A percentile compares a stretch with the other conserved stretches of the same genome.
phyloP scores from a whole-genome alignment of 2,113 vertebrate species.

The Tursiops truncatus region DNA sequence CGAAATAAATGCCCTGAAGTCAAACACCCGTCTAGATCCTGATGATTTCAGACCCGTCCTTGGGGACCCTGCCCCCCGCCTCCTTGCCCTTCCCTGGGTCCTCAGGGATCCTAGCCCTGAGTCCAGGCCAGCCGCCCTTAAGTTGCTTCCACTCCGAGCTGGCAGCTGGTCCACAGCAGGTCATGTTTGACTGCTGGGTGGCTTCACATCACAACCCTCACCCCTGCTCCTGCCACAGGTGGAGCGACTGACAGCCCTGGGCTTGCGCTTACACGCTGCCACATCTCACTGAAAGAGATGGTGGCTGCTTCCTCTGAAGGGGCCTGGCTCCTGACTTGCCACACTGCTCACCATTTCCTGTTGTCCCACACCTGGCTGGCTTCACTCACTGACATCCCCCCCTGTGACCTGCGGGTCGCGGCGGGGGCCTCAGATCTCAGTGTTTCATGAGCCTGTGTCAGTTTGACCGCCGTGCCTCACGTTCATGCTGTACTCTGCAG shows the following conservation, averaged over 20 bases:
- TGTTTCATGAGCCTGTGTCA: accelerated
- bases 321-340: background rate
- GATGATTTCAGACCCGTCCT: background rate
- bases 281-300: background rate
- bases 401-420: background rate
- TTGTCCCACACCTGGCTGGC: background rate
- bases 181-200: background rate
- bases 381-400: background rate
- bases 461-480: background rate
- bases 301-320: background rate
- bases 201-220: background rate
- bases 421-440: background rate
- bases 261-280: accelerated
- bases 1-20: conserved; percentile 68
- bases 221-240: background rate
- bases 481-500: background rate
- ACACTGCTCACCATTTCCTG: background rate
- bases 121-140: background rate
- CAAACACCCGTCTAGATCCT: background rate
- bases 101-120: background rate
- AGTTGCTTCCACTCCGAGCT: background rate
- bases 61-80: too few species aligned
- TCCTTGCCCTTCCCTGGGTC: background rate
- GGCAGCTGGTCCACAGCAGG: background rate
- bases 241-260: background rate